Evolutionary conservation across 2,797 vertebrate species (phyloP).

Genomic region (Alcedo quadribrachys): DNA sequence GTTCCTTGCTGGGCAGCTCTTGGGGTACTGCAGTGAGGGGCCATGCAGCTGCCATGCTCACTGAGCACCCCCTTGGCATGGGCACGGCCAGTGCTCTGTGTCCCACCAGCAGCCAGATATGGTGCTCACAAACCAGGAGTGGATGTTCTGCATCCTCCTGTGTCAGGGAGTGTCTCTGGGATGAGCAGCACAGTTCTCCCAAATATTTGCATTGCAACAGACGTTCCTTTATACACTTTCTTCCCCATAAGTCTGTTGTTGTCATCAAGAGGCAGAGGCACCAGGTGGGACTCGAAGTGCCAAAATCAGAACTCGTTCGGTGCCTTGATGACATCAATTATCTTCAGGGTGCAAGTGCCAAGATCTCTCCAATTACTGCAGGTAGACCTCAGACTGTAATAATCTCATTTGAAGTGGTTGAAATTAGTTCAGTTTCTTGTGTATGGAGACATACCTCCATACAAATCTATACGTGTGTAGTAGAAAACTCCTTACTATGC

Average conservation of each 20-base stretch:
- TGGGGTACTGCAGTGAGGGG: not conserved
- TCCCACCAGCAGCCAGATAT: not conserved
- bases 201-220: slow-evolving; percentile 10
- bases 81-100: too few species aligned
- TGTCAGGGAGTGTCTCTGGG: not conserved
- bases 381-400: slow-evolving; percentile 56
- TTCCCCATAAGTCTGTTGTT: slow-evolving; percentile 30
- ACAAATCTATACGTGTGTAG: not conserved
- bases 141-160: accelerated
- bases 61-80: too few species aligned
- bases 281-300: slow-evolving; percentile 78
- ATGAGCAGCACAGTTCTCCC: not conserved
- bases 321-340: slow-evolving; percentile 75
- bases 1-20: too few species aligned
- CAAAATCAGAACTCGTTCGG: slow-evolving; percentile 68
- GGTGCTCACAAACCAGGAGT: not conserved
- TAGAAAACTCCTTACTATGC: not conserved
- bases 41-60: too few species aligned
- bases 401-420: slow-evolving; percentile 68
- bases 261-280: not conserved
- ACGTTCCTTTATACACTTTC: slow-evolving; percentile 35
- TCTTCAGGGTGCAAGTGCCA: slow-evolving; percentile 59
- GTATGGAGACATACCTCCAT: not conserved
- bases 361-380: slow-evolving; percentile 69
- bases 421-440: slow-evolving; percentile 10